Evolutionary conservation across 1,140 invertebrate species (phyloP).

Genomic region (Platorchestia sp.): DNA sequence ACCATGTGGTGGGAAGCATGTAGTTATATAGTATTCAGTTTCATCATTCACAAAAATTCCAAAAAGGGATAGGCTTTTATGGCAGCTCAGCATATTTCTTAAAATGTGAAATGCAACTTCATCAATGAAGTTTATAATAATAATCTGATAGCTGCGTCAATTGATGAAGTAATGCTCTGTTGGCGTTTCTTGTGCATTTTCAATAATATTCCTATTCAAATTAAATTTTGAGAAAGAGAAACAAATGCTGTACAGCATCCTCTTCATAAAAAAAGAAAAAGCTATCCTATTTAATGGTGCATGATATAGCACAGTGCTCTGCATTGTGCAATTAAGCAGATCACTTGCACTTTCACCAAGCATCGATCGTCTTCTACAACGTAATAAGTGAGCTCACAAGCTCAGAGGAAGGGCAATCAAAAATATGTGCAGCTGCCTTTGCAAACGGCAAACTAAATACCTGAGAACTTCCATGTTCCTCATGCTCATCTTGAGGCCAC

Average conservation of each 20-base stretch:
- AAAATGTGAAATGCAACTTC: neutral
- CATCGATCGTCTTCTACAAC: too few relatives aligned
- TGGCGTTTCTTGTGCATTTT: too few relatives aligned
- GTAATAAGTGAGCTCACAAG: neutral
- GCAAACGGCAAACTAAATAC: neutral
- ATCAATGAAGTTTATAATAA: too few relatives aligned
- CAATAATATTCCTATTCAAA: too few relatives aligned
- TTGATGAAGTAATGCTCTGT: too few relatives aligned
- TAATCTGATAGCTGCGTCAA: too few relatives aligned
- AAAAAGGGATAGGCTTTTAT: neutral
- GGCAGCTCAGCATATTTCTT: neutral
- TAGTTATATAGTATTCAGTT: neutral
- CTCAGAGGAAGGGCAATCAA: neutral
- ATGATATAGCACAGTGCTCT: too few relatives aligned
- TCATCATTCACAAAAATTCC: neutral
- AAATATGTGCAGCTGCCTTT: neutral
- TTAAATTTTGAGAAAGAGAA: too few relatives aligned
- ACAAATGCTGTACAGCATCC: neutral
- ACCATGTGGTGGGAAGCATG: neutral
- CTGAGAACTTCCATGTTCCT: slow-evolving; percentile 35
- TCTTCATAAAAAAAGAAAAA: neutral
- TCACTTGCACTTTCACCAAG: too few relatives aligned
- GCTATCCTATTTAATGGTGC: too few relatives aligned
- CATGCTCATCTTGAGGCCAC: slow-evolving; percentile 28
- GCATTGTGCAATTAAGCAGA: too few relatives aligned